Evolutionary conservation across 2,797 vertebrate genomes (phyloP).

Genomic region (Heliangelus exortis): DNA sequence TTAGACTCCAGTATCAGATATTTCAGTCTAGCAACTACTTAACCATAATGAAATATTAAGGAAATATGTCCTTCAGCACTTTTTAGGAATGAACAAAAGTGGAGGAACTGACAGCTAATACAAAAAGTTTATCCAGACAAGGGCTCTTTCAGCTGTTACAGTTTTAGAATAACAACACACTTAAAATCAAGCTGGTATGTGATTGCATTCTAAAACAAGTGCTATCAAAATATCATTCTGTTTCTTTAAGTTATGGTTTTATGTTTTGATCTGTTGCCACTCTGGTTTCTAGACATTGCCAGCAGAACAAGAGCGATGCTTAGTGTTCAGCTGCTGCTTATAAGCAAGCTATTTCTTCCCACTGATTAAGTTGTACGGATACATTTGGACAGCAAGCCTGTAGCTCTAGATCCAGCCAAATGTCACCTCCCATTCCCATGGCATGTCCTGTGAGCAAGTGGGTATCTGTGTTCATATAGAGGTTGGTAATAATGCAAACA

Average conservation of each 20-base stretch:
- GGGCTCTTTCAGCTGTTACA: not conserved
- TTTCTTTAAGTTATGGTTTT: constrained; percentile 2
- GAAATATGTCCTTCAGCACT: not conserved
- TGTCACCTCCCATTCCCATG: not conserved
- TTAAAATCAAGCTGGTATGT: constrained; percentile 8
- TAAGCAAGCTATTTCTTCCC: not conserved
- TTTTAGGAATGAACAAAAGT: not conserved
- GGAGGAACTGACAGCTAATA: not conserved
- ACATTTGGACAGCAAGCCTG: not conserved
- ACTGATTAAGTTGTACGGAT: not conserved
- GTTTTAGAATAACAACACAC: not conserved
- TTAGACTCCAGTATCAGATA: not conserved
- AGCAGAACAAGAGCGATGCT: not conserved
- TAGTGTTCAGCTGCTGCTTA: not conserved
- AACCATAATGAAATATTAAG: not conserved
- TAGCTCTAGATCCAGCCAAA: not conserved
- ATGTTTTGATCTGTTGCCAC: constrained; percentile 31
- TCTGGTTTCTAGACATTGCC: constrained; percentile 10
- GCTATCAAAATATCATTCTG: constrained; percentile 36
- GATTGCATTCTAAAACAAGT: constrained; percentile 4
- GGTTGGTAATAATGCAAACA: not conserved
- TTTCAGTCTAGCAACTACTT: not conserved
- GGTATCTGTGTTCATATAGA: too few species aligned
- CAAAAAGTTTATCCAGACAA: not conserved
- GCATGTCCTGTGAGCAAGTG: not conserved